A percentile compares a stretch with the other conserved stretches of the same genome.
Conservation (phyloP, 1,140 invertebrate species). For the Drosophila busckii region DNA sequence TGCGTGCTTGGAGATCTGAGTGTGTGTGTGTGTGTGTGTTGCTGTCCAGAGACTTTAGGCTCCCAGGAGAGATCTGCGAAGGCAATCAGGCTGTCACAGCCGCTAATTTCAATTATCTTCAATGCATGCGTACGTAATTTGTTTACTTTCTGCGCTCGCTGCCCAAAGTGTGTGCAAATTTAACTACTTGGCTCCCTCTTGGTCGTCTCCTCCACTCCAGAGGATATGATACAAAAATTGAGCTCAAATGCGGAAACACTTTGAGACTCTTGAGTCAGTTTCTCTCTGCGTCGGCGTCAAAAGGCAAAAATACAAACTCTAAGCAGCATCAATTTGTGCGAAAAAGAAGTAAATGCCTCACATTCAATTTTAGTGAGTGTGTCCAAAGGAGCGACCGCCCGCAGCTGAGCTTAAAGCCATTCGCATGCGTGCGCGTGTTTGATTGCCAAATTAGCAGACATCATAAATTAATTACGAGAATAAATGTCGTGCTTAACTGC, state of each 20-base stretch:
- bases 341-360: too few relatives aligned
- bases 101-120: conserved; percentile 74
- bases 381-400: too few relatives aligned
- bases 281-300: conserved; percentile 14
- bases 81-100: conserved; percentile 72
- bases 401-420: conserved; percentile 29
- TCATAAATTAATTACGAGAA: conserved; percentile 49
- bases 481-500: conserved; percentile 21
- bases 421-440: conserved; percentile 26
- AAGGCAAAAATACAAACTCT: too few relatives aligned
- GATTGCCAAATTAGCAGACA: conserved; percentile 29
- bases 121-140: conserved; percentile 64
- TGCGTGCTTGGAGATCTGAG: too few relatives aligned
- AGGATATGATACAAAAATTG: background rate
- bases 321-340: too few relatives aligned
- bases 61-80: conserved; percentile 44
- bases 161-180: conserved; percentile 24
- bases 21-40: conserved; percentile 37
- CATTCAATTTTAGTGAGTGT: too few relatives aligned
- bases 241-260: conserved; percentile 33
- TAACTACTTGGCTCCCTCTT: background rate
- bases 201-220: background rate
- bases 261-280: conserved; percentile 21
- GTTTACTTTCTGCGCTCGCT: conserved; percentile 44
- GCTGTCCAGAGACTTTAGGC: background rate